Percentiles rank a stretch among this genome's conserved stretches.
Conservation (phyloP, 1,140 invertebrate species). For the Drosophila fuyamai region DNA sequence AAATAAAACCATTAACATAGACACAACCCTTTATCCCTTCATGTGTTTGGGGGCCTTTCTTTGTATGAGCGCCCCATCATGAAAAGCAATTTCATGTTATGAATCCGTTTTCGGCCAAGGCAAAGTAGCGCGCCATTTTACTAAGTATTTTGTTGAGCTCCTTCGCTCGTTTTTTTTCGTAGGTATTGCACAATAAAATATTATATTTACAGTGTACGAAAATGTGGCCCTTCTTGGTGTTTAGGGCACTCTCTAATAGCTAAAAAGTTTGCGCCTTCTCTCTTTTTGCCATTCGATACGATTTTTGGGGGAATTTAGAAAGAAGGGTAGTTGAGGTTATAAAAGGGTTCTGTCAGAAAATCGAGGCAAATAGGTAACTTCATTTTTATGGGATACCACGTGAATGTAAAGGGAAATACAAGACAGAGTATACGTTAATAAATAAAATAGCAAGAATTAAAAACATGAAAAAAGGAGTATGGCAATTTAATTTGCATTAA, state of each 20-base stretch:
- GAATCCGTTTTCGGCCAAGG: constrained; percentile 78
- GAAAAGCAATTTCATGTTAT: constrained; percentile 82
- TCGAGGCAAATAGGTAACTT: not conserved
- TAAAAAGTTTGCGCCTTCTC: constrained; percentile 39
- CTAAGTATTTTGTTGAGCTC: constrained; percentile 34
- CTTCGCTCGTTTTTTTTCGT: constrained; percentile 37
- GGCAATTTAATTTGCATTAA: too few relatives aligned
- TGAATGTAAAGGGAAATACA: too few relatives aligned
- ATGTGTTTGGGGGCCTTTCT: constrained; percentile 35
- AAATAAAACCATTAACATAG: constrained; percentile 68
- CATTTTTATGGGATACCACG: not conserved
- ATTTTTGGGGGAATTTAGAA: constrained; percentile 3
- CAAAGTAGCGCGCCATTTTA: constrained; percentile 60
- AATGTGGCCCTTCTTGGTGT: constrained; percentile 38
- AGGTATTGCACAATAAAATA: constrained; percentile 81
- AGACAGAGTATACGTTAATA: too few relatives aligned
- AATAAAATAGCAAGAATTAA: too few relatives aligned
- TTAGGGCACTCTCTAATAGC: constrained; percentile 54
- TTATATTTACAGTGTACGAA: constrained; percentile 79
- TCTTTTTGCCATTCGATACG: constrained; percentile 26
- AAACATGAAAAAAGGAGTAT: not conserved
- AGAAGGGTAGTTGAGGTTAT: constrained; percentile 15
- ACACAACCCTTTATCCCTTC: constrained; percentile 43
- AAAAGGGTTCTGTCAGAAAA: not conserved
- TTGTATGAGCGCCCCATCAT: constrained; percentile 59